Base-by-base conservation (phyloP, 2,888 invertebrate species). In the Cactoblastis cactorum region DNA sequence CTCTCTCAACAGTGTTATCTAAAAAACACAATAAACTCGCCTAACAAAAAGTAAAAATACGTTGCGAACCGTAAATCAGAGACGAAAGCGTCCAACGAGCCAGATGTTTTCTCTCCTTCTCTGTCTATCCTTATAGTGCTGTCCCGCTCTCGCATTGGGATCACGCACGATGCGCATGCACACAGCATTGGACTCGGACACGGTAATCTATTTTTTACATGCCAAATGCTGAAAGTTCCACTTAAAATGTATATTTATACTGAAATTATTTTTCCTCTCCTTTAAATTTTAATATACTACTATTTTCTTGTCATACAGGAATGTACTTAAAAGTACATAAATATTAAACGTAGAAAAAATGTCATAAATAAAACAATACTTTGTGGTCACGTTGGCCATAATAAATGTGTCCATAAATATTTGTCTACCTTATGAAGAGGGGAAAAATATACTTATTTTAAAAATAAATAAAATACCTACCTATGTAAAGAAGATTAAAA, bases 81-180 rank as follows among this genome's bases (percentile, higher is more conserved):
- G 45, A 50, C 50, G 43, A 47, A 54, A 51, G 53, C 50, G 45
- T 54, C 59, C 58, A 60, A 53, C 50, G 52, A 57, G 64, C 63
- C 69, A 71, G 68, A 71, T 78, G 77, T 78, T 78, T 78, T 78
- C 77, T 61, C 53, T 63, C 53, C 62, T 43, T 74, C 74, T 52
- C 69, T 14, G 41, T 75, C 64, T 58, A 53, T 57, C 69, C 11
- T n/a, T 49, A 51, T 58, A 37, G 35, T 24, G 6, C 41, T 43
- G 51, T 75, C 69, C 61, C 67, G 52, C 45, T 69, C 61, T 17
- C 17, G 41, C 53, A 51, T 66, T 45, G 52, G 43, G 51, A 68
- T 61, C 77, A 77, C 72, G 76, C 69, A 53, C 50, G 12, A 46
- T 24, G 48, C 60, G 70, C 76, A 65, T 77, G 74, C 52, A 57